Conservation (phyloP, 2,797 vertebrate genomes). For the Glossophaga mutica region DNA sequence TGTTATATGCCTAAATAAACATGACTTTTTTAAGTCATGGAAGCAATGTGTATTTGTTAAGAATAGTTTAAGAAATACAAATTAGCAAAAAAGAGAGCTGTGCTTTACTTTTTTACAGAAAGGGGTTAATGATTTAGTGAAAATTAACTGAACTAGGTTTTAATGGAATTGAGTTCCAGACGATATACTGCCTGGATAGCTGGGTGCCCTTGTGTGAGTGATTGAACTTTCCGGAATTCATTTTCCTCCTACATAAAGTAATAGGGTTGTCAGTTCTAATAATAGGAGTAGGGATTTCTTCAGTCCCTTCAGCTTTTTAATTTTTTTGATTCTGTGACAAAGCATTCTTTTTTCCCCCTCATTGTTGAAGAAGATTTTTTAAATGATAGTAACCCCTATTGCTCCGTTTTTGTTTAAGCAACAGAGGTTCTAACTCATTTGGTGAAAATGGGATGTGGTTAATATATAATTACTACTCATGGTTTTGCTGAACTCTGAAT, state of each 20-base stretch:
- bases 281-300: not conserved
- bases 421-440: not conserved
- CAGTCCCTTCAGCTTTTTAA: not conserved
- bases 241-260: not conserved
- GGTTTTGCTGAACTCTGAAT: constrained; percentile 19
- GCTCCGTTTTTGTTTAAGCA: not conserved
- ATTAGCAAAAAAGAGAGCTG: not conserved
- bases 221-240: not conserved
- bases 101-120: not conserved
- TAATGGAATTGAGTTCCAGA: not conserved
- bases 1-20: not conserved
- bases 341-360: not conserved
- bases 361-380: not conserved
- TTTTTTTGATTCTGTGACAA: not conserved
- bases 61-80: constrained; percentile 7
- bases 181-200: not conserved
- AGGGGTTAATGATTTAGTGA: not conserved
- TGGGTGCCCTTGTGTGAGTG: not conserved
- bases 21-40: not conserved
- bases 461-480: not conserved
- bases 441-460: not conserved
- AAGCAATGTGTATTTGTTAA: not conserved
- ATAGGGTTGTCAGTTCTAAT: not conserved
- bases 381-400: not conserved
- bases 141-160: not conserved